Evolutionary conservation across 2,888 invertebrate genomes (phyloP), one percentile per base, ranked within the genome.

Genomic region (Stomorhina lunata): DNA sequence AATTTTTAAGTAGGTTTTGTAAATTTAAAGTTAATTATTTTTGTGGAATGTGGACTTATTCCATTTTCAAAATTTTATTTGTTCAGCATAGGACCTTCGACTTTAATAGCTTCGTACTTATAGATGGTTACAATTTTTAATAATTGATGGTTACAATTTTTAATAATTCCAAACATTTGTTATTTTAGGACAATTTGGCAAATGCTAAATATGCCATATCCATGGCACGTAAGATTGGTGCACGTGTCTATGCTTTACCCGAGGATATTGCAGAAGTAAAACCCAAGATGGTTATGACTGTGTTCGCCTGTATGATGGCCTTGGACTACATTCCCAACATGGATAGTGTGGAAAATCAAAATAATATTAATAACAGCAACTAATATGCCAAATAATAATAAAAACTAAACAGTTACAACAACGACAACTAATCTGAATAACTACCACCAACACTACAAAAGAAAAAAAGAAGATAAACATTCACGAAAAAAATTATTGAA

Each of bases 151-250:
- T n/a, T n/a, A n/a, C n/a, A n/a, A n/a, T n/a, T n/a, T n/a, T n/a
- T n/a, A n/a, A n/a, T n/a, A n/a, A n/a, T n/a, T n/a, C n/a, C n/a
- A n/a, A n/a, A n/a, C n/a, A n/a, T n/a, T n/a, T n/a, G n/a, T n/a
- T n/a, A n/a, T 65, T 92, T 9, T 92, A 99, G 98, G 98, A 98
- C 84, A 96, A 96, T 87, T 92, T 97, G 88, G 97, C 97, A 71
- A 99, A 99, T 92, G 99, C 99, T n/a, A 99, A 99, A 90, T 99
- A 99, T 92, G 99, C 99, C 76, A 97, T 99, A 87, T 98, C 99
- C 0, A 97, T 98, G 96, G 99, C 99, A 6, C 94, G 99, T 59
- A 99, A 99, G 89, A 97, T 97, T 88, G 99, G 99, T 84, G 99
- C 99, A 63, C 94, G 98, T 80, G 98, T 99, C 17, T 99, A 99